Evolutionary conservation across 2,113 vertebrate genomes (phyloP), one percentile per base, ranked within the genome.

Genomic region (Pterophyllum scalare): DNA sequence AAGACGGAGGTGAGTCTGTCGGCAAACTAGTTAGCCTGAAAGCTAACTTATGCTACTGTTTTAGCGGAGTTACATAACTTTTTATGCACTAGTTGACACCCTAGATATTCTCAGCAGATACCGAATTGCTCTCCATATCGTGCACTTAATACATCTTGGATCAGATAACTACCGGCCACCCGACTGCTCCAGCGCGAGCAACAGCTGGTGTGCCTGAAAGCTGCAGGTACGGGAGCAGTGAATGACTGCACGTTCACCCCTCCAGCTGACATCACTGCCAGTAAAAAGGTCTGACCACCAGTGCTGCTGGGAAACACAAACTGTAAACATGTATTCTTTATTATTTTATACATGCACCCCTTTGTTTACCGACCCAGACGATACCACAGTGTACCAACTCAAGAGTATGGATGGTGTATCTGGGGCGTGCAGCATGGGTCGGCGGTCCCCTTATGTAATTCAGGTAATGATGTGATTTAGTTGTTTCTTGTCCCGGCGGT

Each of bases 1-100:
- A 98, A 98, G 94, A 99, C 96, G 59, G 98, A 99, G 98, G 98
- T 97, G 96, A 97, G 98, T 86, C 60, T 85, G 33, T 79, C 33
- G 20, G 64, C 26, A 67, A 86, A 92, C 64, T 82, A 40, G 91
- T 93, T 94, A 94, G 92, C 93, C 79, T 6, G 10, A 26, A 67
- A 78, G 93, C 93, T 95, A 95, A 94, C 91, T 92, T 89, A 5
- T n/a, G 88, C 91, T 92, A 84, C 88, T 88, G 83, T 91, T 91
- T 90, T 77, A 62, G 82, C 49, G 54, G 60, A 93, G 92, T 95
- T 94, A 90, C 84, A 92, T 95, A 94, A 94, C 93, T 94, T 38
- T 93, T 93, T 85, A 72, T 85, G 78, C 82, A 89, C 88, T 64
- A 84, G 86, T 86, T 89, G 88, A 87, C 86, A 89, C 84, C 74